phyloP scores from a whole-genome alignment of 2,888 invertebrate genomes.

The Drosophila quasianomalipes region DNA sequence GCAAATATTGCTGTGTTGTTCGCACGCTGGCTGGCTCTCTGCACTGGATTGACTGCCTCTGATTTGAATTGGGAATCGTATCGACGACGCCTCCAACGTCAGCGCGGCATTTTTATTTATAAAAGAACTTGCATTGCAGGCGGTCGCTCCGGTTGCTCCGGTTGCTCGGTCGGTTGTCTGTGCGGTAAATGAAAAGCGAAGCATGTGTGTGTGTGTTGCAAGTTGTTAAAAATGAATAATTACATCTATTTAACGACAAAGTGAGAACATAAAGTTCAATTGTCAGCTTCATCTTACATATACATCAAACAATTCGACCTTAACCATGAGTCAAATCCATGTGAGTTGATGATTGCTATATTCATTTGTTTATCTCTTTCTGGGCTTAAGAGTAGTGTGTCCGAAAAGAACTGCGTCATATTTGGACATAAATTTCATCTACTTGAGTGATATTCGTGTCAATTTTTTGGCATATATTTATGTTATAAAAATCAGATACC shows the following conservation, averaged over 20 bases:
- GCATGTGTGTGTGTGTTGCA: conserved; percentile 22
- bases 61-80: conserved; percentile 58
- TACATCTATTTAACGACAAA: conserved; percentile 34
- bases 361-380: not conserved
- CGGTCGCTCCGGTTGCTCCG: conserved; percentile 60
- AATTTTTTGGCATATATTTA: conserved; percentile 44
- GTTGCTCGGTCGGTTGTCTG: conserved; percentile 16
- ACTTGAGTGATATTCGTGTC: conserved; percentile 58
- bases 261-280: conserved; percentile 48
- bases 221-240: conserved; percentile 46
- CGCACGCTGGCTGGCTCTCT: conserved; percentile 34
- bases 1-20: conserved; percentile 58
- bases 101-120: conserved; percentile 73
- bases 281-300: conserved; percentile 29
- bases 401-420: conserved; percentile 5
- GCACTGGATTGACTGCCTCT: conserved; percentile 57
- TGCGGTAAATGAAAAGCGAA: conserved; percentile 40
- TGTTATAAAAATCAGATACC: conserved; percentile 36
- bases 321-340: conserved; percentile 78
- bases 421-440: conserved; percentile 2
- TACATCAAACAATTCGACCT: conserved; percentile 16
- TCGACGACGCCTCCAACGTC: conserved; percentile 51
- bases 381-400: not conserved
- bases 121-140: conserved; percentile 79
- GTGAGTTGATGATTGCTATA: conserved; percentile 63